A percentile compares a stretch with the other conserved stretches of the same genome.
Evolutionary conservation across 2,888 invertebrate genomes (phyloP).

Genomic region (Drosophila phalerata): DNA sequence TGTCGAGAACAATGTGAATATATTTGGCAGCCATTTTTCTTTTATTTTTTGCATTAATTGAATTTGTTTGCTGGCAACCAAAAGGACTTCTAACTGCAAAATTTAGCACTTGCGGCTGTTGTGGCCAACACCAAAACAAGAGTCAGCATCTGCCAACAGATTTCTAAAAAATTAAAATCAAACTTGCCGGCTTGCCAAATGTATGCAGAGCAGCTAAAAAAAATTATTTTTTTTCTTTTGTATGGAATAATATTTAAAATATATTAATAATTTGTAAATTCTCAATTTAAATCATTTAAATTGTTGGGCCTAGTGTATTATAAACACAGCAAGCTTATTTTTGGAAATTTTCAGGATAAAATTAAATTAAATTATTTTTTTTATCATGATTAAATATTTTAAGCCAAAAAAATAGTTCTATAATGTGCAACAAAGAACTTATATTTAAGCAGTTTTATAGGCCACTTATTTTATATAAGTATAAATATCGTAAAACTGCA

Average conservation of each 20-base stretch:
- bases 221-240: not conserved
- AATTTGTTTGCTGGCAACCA: slow-evolving; percentile 68
- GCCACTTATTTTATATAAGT: slow-evolving; percentile 2
- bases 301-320: not conserved
- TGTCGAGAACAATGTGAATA: slow-evolving; percentile 5
- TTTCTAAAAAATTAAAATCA: slow-evolving; percentile 34
- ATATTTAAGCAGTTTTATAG: not conserved
- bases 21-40: slow-evolving; percentile 3
- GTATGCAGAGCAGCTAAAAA: not conserved
- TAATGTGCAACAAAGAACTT: not conserved
- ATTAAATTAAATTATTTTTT: too few relatives aligned
- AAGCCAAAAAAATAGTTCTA: not conserved
- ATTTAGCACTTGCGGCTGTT: slow-evolving; percentile 69
- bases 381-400: too few relatives aligned
- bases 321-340: not conserved
- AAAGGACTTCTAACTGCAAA: slow-evolving; percentile 30
- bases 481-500: not conserved
- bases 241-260: not conserved
- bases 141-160: slow-evolving; percentile 39
- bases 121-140: slow-evolving; percentile 35
- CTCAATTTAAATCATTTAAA: not conserved
- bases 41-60: slow-evolving; percentile 66
- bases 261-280: not conserved
- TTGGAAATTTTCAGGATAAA: too few relatives aligned
- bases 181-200: slow-evolving; percentile 18